Evolutionary conservation across 2,888 invertebrate genomes (phyloP).

Genomic region (Scaptomyza flava): DNA sequence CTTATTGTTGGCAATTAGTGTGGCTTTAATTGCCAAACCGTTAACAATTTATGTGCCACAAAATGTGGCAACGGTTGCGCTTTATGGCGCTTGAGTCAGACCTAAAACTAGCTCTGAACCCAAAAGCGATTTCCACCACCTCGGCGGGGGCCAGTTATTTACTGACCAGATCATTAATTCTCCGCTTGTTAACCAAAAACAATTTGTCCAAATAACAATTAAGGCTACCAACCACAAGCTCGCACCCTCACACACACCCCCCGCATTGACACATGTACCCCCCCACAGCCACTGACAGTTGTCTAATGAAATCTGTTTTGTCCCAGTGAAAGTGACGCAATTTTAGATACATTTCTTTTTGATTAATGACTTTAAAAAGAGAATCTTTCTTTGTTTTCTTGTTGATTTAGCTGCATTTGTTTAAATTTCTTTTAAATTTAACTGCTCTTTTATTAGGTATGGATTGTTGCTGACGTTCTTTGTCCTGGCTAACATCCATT

Average conservation of each 20-base stretch:
- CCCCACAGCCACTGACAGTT: slow-evolving; percentile 53
- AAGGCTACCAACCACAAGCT: slow-evolving; percentile 54
- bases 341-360: slow-evolving; percentile 25
- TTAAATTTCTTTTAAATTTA: slow-evolving; percentile 45
- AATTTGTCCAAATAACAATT: slow-evolving; percentile 78
- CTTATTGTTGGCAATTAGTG: slow-evolving; percentile 74
- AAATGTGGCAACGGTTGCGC: slow-evolving; percentile 65
- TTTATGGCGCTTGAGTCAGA: slow-evolving; percentile 53
- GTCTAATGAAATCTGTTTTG: slow-evolving; percentile 64
- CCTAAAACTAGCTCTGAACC: background rate
- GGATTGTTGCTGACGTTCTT: slow-evolving; percentile 18
- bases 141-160: slow-evolving; percentile 29
- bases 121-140: slow-evolving; percentile 15
- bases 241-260: slow-evolving; percentile 57
- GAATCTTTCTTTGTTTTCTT: slow-evolving; percentile 13
- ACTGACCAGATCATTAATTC: slow-evolving; percentile 75
- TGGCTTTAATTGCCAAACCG: slow-evolving; percentile 66
- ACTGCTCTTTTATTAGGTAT: slow-evolving; percentile 9
- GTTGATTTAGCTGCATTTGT: slow-evolving; percentile 9
- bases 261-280: slow-evolving; percentile 4
- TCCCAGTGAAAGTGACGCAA: slow-evolving; percentile 47
- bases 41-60: slow-evolving; percentile 46
- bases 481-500: slow-evolving; percentile 55
- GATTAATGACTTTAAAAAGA: slow-evolving; percentile 60
- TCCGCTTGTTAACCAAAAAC: slow-evolving; percentile 72